These are phyloP conservation scores for Cosmorhoe ocellata DNA, from an alignment of 2,888 invertebrate species.

Conservation along the genomic window DNA sequence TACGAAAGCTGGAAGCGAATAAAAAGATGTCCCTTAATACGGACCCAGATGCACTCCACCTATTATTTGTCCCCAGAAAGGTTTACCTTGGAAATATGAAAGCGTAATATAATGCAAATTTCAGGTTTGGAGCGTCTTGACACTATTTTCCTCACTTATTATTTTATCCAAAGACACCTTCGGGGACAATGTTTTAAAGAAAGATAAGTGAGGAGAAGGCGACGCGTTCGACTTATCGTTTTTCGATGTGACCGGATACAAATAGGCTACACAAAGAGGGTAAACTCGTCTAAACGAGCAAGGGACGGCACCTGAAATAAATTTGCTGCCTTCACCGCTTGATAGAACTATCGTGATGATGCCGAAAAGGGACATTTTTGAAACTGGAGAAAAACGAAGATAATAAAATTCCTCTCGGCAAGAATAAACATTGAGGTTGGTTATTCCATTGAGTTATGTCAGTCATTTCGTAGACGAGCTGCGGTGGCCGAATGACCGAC, in stretches of 20 bases:
- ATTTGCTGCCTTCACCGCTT: conserved; percentile 18
- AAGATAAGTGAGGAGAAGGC: conserved; percentile 57
- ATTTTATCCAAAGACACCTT: conserved; percentile 56
- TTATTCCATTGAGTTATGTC: too few relatives aligned
- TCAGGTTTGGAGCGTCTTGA: conserved; percentile 51
- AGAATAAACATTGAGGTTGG: background rate
- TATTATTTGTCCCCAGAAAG: conserved; percentile 75
- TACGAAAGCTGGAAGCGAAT: conserved; percentile 73
- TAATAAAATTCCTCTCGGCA: background rate
- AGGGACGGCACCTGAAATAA: conserved; percentile 33
- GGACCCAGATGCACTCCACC: conserved; percentile 72
- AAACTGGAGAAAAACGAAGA: conserved; percentile 4
- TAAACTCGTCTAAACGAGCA: conserved; percentile 36
- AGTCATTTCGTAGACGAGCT: too few relatives aligned
- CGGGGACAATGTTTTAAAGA: conserved; percentile 71
- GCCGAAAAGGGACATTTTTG: conserved; percentile 3
- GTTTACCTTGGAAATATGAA: conserved; percentile 66
- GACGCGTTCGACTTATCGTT: conserved; percentile 44
- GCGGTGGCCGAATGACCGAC: too few relatives aligned
- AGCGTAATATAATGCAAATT: conserved; percentile 70
- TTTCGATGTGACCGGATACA: conserved; percentile 42
- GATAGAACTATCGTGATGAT: conserved; percentile 17
- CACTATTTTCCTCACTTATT: conserved; percentile 60
- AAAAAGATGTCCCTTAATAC: conserved; percentile 80
- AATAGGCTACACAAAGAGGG: conserved; percentile 34